Percentiles rank a stretch among this genome's conserved stretches.
These are phyloP conservation scores for Platorchestia sp. DNA, from an alignment of 1,140 invertebrate species.

Conservation along the genomic window DNA sequence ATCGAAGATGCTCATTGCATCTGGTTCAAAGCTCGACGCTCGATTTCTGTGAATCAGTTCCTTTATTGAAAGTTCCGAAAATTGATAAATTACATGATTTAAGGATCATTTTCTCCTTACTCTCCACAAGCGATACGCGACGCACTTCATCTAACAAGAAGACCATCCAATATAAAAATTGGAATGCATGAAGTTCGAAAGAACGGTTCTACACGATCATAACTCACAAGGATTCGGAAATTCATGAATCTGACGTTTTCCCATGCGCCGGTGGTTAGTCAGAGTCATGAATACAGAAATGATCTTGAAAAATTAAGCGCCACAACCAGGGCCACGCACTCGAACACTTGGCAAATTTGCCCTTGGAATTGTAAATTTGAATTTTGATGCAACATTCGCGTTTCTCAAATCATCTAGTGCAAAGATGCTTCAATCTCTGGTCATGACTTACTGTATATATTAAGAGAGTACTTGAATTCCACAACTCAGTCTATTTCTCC, in stretches of 20 bases:
- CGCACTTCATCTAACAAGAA: not conserved
- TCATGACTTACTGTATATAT: not conserved
- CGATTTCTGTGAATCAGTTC: too few relatives aligned
- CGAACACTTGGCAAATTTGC: not conserved
- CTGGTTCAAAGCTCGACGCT: too few relatives aligned
- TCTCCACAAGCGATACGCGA: not conserved
- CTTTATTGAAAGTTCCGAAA: not conserved
- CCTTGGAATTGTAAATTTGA: too few relatives aligned
- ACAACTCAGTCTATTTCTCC: not conserved
- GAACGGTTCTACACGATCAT: not conserved
- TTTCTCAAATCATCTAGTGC: not conserved
- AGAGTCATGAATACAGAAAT: not conserved
- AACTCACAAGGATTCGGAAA: not conserved
- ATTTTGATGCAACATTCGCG: not conserved
- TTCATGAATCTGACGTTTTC: not conserved
- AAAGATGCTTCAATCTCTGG: not conserved
- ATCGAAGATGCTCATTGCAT: too few relatives aligned
- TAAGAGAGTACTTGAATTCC: not conserved
- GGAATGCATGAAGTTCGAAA: not conserved
- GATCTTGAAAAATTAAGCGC: not conserved
- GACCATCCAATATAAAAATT: not conserved
- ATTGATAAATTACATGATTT: not conserved
- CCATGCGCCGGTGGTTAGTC: not conserved
- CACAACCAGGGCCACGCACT: not conserved
- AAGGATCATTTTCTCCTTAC: not conserved